phyloP scores from a whole-genome alignment of 2,113 vertebrate genomes.

The Casuarius casuarius region DNA sequence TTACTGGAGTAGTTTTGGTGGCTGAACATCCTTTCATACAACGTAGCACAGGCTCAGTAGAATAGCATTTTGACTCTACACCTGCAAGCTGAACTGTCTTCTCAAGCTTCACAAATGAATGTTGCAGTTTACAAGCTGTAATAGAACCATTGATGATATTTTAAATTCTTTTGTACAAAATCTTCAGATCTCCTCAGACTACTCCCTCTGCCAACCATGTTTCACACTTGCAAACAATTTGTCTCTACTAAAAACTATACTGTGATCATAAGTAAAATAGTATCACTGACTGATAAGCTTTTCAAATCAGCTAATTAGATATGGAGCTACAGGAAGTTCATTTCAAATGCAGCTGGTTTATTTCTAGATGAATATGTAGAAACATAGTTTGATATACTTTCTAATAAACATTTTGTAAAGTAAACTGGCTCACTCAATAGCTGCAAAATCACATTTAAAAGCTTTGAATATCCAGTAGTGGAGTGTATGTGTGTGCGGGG shows the following conservation, averaged over 20 bases:
- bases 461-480: neutral
- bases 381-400: neutral
- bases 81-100: neutral
- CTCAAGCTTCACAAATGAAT: conserved; percentile 47
- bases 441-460: neutral
- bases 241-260: neutral
- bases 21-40: conserved; percentile 64
- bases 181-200: neutral
- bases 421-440: neutral
- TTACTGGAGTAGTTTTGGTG: conserved; percentile 59
- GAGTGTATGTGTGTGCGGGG: neutral
- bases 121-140: conserved; percentile 64
- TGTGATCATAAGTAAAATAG: neutral
- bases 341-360: neutral
- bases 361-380: neutral
- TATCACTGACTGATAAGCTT: neutral
- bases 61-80: conserved; percentile 18
- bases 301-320: neutral
- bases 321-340: neutral
- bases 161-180: fast-evolving
- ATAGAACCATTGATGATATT: neutral
- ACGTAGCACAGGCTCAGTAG: conserved; percentile 46
- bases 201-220: neutral
- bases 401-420: neutral
- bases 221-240: neutral